phyloP scores from a whole-genome alignment of 2,888 invertebrate genomes.

The Metacarcinus magister region DNA sequence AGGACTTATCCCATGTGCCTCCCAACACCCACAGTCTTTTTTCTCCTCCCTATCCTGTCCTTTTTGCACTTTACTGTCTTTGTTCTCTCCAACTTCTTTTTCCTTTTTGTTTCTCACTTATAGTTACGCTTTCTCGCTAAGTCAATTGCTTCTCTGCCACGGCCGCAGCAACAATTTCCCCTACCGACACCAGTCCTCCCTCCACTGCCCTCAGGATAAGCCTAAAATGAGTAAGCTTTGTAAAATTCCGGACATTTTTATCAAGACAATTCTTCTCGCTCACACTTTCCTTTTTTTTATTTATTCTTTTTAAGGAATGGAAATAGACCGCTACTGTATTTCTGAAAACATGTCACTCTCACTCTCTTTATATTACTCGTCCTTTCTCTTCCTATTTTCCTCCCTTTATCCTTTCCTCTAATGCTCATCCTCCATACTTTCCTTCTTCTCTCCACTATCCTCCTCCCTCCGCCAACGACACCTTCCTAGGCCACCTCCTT shows the following conservation, averaged over 20 bases:
- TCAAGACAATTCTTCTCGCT: not conserved
- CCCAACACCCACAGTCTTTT: not conserved
- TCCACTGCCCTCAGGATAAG: not conserved
- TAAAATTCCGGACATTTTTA: slow-evolving; percentile 11
- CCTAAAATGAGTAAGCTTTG: not conserved
- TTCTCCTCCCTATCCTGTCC: not conserved
- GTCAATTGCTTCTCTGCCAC: slow-evolving; percentile 1
- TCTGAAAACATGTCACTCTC: not conserved
- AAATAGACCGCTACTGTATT: not conserved
- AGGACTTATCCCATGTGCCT: slow-evolving; percentile 17
- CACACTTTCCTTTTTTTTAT: not conserved
- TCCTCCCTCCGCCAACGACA: not conserved
- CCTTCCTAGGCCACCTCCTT: not conserved
- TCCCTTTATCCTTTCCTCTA: not conserved
- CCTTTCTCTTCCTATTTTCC: not conserved
- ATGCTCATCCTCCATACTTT: not conserved
- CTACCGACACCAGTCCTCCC: not conserved
- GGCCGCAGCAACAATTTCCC: not conserved
- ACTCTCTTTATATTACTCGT: slow-evolving; percentile 20
- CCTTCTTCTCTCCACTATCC: not conserved
- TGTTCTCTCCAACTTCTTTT: not conserved
- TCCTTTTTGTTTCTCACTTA: not conserved
- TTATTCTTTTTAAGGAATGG: not conserved
- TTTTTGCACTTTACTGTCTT: not conserved
- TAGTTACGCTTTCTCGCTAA: not conserved